Evolutionary conservation across 1,140 invertebrate genomes (phyloP).

Genomic region (Platorchestia sp.): DNA sequence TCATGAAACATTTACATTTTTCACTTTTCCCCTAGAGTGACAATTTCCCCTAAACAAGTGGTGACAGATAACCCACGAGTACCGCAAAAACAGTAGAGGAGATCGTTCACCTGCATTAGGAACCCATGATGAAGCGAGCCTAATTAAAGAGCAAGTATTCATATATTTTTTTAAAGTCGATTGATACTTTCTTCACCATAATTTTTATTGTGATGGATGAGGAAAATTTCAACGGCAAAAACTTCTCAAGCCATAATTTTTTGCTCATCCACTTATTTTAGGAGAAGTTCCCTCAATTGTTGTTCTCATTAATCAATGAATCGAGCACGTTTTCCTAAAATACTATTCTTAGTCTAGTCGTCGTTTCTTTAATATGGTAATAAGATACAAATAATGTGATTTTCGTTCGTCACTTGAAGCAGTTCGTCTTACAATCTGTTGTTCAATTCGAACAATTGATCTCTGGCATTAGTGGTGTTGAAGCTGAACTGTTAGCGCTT

Average conservation of each 20-base stretch:
- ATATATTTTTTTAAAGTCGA: neutral
- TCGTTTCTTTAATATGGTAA: no score
- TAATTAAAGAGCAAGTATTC: neutral
- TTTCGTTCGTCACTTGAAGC: neutral
- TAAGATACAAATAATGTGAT: neutral
- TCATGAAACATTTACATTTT: no score
- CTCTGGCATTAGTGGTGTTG: neutral
- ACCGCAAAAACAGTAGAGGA: no score
- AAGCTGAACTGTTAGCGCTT: neutral
- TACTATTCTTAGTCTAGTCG: neutral
- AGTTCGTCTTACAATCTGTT: neutral
- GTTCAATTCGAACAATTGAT: neutral
- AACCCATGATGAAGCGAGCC: neutral
- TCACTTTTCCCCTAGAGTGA: no score
- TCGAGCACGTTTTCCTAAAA: neutral
- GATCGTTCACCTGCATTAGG: no score
- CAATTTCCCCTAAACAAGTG: no score
- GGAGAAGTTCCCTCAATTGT: no score
- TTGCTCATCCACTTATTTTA: neutral
- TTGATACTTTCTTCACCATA: neutral
- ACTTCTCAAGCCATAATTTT: neutral
- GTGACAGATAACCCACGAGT: no score
- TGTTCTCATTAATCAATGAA: neutral
- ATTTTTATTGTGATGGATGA: neutral
- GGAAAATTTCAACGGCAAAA: neutral